These are phyloP conservation scores for Mesitornis unicolor DNA, from an alignment of 2,113 vertebrate genomes.

Conservation along the genomic window DNA sequence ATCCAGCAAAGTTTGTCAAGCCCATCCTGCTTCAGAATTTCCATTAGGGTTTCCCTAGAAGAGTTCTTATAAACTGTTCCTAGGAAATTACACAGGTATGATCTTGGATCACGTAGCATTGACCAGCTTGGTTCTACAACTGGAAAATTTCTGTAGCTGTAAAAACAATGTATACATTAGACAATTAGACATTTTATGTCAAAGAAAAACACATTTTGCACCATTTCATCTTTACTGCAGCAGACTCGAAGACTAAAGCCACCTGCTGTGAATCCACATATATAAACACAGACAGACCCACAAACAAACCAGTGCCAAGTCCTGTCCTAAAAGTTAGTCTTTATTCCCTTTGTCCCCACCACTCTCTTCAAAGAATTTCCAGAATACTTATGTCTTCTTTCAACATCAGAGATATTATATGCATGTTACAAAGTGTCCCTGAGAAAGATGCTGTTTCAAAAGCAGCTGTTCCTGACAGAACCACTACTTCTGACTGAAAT, in stretches of 20 bases:
- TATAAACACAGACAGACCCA: not conserved
- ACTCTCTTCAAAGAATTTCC: not conserved
- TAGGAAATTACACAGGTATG: conserved; percentile 91
- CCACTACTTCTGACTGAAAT: not conserved
- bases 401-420: not conserved
- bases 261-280: not conserved
- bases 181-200: not conserved
- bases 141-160: conserved; percentile 92
- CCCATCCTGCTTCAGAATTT: conserved; percentile 81
- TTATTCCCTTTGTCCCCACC: not conserved
- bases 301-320: not conserved
- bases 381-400: not conserved
- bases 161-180: conserved; percentile 28
- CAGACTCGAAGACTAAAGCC: not conserved
- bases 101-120: conserved; percentile 83
- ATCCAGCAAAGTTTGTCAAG: conserved; percentile 87
- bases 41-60: conserved; percentile 86
- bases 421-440: not conserved
- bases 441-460: not conserved
- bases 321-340: not conserved
- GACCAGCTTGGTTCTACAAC: conserved; percentile 84
- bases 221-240: not conserved
- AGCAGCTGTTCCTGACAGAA: not conserved
- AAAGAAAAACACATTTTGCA: not conserved
- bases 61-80: conserved; percentile 96